Evolutionary conservation across 2,797 vertebrate species (phyloP).

Genomic region (Prunella strophiata): DNA sequence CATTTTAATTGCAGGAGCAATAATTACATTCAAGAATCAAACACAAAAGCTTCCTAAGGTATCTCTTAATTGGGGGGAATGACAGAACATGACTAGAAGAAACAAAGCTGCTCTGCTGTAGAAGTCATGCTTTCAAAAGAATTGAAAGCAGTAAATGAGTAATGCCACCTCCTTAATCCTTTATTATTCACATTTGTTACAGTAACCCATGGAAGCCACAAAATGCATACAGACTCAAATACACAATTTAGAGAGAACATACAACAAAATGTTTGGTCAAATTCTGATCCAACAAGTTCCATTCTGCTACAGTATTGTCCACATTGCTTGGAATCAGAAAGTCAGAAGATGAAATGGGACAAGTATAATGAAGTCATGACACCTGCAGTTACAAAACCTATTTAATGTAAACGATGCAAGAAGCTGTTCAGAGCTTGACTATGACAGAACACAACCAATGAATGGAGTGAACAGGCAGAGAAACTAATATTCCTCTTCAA

Average conservation of each 20-base stretch:
- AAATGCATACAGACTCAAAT: not conserved
- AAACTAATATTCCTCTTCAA: not conserved
- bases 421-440: not conserved
- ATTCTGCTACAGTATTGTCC: not conserved
- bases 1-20: slow-evolving; percentile 21
- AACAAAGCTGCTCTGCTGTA: not conserved
- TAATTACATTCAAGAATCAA: slow-evolving; percentile 7
- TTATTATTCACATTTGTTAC: not conserved
- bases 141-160: not conserved
- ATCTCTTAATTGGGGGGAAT: not conserved
- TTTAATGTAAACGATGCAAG: not conserved
- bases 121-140: not conserved
- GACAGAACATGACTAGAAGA: not conserved
- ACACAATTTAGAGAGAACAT: not conserved
- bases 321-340: not conserved
- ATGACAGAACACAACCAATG: not conserved
- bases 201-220: not conserved
- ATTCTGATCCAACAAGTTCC: not conserved
- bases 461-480: not conserved
- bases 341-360: not conserved
- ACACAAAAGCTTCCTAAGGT: not conserved
- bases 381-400: not conserved
- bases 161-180: not conserved
- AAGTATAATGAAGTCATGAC: not conserved
- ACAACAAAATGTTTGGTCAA: not conserved